Conservation (phyloP, 2,888 invertebrate species). For the Loripinus fragilis region DNA sequence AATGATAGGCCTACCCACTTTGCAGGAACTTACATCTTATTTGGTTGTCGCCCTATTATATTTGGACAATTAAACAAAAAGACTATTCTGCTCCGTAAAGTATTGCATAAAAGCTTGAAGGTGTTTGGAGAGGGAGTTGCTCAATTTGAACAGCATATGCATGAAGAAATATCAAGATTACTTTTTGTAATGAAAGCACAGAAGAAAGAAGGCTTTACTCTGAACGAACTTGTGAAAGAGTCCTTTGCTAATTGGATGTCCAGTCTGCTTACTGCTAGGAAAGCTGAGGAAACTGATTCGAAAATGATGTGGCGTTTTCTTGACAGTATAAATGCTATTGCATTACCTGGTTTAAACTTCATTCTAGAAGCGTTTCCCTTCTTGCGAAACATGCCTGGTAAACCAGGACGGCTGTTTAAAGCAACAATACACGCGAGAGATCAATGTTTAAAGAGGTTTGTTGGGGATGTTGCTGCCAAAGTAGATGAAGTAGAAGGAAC, state of each 20-base stretch:
- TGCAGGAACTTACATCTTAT: background rate
- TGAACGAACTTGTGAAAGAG: background rate
- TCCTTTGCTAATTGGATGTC: background rate
- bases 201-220: background rate
- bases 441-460: background rate
- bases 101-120: background rate
- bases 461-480: background rate
- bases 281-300: background rate
- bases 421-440: background rate
- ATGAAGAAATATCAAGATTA: background rate
- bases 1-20: background rate
- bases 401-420: background rate
- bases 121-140: constrained; percentile 2
- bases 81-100: background rate
- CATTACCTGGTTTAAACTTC: background rate
- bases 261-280: background rate
- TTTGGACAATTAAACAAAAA: background rate
- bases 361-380: background rate
- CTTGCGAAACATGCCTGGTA: background rate
- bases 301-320: background rate
- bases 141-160: background rate
- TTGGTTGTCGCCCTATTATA: background rate
- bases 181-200: background rate
- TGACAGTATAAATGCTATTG: background rate
- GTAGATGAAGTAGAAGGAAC: background rate